A percentile compares a stretch with the other conserved stretches of the same genome.
Evolutionary conservation across 2,113 vertebrate genomes (phyloP).

Genomic region (Cyprinodon tularosa): DNA sequence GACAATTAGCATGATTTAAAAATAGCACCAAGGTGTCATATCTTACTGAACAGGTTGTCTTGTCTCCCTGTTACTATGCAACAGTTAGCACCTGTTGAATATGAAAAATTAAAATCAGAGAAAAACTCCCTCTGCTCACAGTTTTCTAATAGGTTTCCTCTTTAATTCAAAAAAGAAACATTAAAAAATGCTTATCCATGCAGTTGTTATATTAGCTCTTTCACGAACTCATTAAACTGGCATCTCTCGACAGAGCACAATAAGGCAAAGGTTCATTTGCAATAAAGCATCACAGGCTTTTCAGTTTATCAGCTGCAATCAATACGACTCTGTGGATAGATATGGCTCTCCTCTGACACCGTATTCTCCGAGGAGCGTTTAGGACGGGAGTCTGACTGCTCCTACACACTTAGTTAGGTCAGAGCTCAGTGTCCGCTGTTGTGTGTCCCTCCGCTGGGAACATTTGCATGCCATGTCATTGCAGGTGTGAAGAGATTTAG

Average conservation of each 20-base stretch:
- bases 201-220: not conserved
- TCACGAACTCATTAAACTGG: conserved; percentile 35
- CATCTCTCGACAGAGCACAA: conserved; percentile 6
- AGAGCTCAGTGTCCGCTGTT: not conserved
- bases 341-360: conserved; percentile 50
- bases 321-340: conserved; percentile 54
- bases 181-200: not conserved
- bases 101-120: conserved; percentile 16
- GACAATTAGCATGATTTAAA: conserved; percentile 32
- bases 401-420: conserved; percentile 4
- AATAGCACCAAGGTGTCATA: conserved; percentile 36
- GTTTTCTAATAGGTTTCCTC: not conserved
- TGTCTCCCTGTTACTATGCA: conserved; percentile 65
- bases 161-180: conserved; percentile 1
- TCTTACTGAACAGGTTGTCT: conserved; percentile 38
- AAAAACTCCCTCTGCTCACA: conserved; percentile 4
- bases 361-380: conserved; percentile 52
- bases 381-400: conserved; percentile 31
- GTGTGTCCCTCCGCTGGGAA: conserved; percentile 25
- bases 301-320: conserved; percentile 58
- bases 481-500: conserved; percentile 47
- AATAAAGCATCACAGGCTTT: conserved; percentile 54
- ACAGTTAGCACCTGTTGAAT: conserved; percentile 73
- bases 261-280: conserved; percentile 46
- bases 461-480: conserved; percentile 37